phyloP scores from a whole-genome alignment of 2,113 vertebrate genomes.

The Neolamprologus longior region DNA sequence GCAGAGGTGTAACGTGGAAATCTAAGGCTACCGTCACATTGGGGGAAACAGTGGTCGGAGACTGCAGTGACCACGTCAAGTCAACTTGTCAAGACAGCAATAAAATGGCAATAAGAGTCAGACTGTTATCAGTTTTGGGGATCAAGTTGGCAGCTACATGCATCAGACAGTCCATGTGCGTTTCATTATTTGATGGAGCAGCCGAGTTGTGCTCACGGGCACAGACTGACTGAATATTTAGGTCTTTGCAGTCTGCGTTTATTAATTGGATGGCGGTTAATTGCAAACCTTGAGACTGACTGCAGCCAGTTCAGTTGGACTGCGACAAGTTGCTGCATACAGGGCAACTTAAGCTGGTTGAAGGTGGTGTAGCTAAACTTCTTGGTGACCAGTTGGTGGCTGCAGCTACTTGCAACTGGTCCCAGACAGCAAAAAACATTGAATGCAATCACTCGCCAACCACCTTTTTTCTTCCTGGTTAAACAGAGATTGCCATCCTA shows the following conservation, averaged over 20 bases:
- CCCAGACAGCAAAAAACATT: neutral
- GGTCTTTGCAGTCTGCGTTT: neutral
- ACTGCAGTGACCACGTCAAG: accelerated
- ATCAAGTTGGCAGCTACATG: neutral
- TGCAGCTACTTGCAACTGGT: neutral
- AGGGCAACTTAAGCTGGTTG: accelerated
- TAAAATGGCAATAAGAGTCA: neutral
- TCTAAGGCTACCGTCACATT: neutral
- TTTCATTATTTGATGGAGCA: neutral
- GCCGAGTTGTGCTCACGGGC: accelerated
- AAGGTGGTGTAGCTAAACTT: neutral
- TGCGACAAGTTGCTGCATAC: accelerated
- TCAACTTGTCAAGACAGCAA: neutral
- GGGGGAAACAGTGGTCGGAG: accelerated
- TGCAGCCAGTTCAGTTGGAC: neutral
- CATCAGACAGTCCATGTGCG: neutral
- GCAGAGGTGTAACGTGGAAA: neutral
- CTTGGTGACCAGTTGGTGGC: neutral
- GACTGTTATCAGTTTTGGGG: neutral
- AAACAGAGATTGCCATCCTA: accelerated
- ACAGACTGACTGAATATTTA: neutral
- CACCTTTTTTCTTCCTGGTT: neutral
- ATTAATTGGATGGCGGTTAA: neutral
- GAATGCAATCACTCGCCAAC: accelerated
- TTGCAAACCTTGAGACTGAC: neutral